Evolutionary conservation across 2,797 vertebrate genomes (phyloP).

Genomic region (Eidolon dupreanum): DNA sequence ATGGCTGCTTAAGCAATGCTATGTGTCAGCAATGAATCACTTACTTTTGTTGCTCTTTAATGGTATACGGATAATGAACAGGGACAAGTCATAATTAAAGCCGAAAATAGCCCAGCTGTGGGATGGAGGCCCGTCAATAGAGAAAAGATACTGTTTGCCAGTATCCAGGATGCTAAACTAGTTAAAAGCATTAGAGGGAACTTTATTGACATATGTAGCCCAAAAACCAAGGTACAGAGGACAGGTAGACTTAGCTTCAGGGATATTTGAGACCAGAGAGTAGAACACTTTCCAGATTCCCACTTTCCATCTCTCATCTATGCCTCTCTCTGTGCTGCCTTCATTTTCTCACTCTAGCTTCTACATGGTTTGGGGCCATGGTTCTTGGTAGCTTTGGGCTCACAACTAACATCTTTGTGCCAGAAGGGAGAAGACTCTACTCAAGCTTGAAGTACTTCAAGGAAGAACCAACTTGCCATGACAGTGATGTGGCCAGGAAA

Average conservation of each 20-base stretch:
- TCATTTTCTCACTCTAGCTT: neutral
- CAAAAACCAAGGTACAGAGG: neutral
- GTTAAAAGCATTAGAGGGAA: conserved; percentile 17
- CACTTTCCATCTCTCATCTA: neutral
- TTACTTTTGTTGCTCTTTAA: conserved; percentile 85
- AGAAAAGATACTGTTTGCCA: conserved; percentile 37
- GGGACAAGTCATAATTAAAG: conserved; percentile 87
- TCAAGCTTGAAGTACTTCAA: neutral
- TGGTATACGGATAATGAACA: conserved; percentile 84
- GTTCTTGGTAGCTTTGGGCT: neutral
- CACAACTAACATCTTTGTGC: neutral
- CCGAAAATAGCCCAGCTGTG: conserved; percentile 80
- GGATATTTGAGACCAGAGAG: neutral
- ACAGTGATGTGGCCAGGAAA: neutral
- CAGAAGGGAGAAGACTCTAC: neutral
- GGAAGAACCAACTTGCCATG: neutral
- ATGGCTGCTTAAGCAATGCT: conserved; percentile 85
- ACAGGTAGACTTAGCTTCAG: neutral
- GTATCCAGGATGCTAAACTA: conserved; percentile 18
- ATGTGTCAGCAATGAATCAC: conserved; percentile 88
- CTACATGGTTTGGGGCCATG: neutral
- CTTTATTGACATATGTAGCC: neutral
- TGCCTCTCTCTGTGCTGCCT: neutral
- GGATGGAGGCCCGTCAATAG: conserved; percentile 48
- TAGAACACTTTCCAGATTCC: neutral